Evolutionary conservation across 2,888 invertebrate species (phyloP).

Genomic region (Falcaria lacertinaria): DNA sequence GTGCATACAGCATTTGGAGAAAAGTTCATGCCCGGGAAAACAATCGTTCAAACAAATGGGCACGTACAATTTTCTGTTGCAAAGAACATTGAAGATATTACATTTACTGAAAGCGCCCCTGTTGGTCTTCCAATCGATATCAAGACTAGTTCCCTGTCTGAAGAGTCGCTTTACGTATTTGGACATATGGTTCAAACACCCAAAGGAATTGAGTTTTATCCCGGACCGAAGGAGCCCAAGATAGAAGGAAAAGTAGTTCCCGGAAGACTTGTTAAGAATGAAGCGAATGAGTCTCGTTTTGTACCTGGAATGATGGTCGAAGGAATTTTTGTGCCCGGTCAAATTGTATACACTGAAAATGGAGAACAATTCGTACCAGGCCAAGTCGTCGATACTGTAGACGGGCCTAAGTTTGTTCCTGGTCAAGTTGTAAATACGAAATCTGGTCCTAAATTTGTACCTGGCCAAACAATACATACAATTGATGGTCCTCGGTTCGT

Average conservation of each 20-base stretch:
- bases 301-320: constrained; percentile 85
- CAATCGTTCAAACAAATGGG: constrained; percentile 69
- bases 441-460: constrained; percentile 81
- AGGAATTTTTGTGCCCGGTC: constrained; percentile 84
- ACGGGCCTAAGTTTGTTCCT: constrained; percentile 86
- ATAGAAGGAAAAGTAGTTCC: constrained; percentile 81
- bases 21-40: constrained; percentile 82
- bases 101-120: constrained; percentile 74
- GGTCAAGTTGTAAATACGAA: constrained; percentile 87
- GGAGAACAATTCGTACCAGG: constrained; percentile 86
- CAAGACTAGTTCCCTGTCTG: constrained; percentile 72
- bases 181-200: constrained; percentile 84
- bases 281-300: constrained; percentile 81
- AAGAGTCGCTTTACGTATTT: constrained; percentile 78
- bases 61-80: constrained; percentile 80
- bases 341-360: constrained; percentile 83
- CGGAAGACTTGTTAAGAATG: constrained; percentile 81
- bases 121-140: constrained; percentile 80
- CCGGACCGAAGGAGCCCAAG: constrained; percentile 73
- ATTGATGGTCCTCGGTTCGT: constrained; percentile 86
- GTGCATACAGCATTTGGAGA: constrained; percentile 79
- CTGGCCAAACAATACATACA: constrained; percentile 86
- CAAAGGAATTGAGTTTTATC: constrained; percentile 83
- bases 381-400: constrained; percentile 84
- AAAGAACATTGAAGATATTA: constrained; percentile 77